Evolutionary conservation across 1,140 invertebrate genomes (phyloP).

Genomic region (Drosophila melanica): DNA sequence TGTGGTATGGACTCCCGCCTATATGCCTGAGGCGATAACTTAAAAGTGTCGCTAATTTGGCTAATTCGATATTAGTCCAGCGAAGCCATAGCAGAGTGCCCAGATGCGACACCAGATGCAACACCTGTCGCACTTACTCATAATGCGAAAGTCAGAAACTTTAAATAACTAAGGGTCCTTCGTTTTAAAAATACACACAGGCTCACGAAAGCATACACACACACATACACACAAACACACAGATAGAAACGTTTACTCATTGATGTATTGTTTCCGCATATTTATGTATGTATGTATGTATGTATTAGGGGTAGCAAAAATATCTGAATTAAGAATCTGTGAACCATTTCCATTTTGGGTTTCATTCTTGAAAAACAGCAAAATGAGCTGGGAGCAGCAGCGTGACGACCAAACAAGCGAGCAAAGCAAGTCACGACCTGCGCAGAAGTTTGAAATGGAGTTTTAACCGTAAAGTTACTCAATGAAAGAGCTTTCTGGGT

Average conservation of each 20-base stretch:
- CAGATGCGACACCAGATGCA: slow-evolving; percentile 17
- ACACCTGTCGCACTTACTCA: slow-evolving; percentile 31
- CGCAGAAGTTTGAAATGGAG: slow-evolving; percentile 64
- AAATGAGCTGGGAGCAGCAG: slow-evolving; percentile 22
- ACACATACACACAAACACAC: background rate
- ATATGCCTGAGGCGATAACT: slow-evolving; percentile 61
- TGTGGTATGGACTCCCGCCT: slow-evolving; percentile 37
- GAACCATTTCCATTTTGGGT: slow-evolving; percentile 33
- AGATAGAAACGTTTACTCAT: slow-evolving; percentile 10
- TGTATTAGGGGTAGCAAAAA: slow-evolving; percentile 47
- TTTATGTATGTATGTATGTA: slow-evolving; percentile 1
- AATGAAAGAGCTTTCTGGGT: slow-evolving; percentile 73
- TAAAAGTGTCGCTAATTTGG: slow-evolving; percentile 75
- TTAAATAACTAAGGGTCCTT: slow-evolving; percentile 38
- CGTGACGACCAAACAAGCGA: slow-evolving; percentile 28
- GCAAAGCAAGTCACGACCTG: slow-evolving; percentile 64
- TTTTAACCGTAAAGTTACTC: slow-evolving; percentile 61
- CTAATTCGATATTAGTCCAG: slow-evolving; percentile 71
- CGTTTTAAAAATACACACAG: slow-evolving; percentile 9
- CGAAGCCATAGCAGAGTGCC: slow-evolving; percentile 56
- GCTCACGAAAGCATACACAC: background rate
- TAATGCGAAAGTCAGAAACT: slow-evolving; percentile 22
- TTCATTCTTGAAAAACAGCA: slow-evolving; percentile 66
- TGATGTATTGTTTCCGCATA: slow-evolving; percentile 27
- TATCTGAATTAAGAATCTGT: slow-evolving; percentile 23